phyloP scores from a whole-genome alignment of 2,113 vertebrate species.

The Microcebus ravelobensis region DNA sequence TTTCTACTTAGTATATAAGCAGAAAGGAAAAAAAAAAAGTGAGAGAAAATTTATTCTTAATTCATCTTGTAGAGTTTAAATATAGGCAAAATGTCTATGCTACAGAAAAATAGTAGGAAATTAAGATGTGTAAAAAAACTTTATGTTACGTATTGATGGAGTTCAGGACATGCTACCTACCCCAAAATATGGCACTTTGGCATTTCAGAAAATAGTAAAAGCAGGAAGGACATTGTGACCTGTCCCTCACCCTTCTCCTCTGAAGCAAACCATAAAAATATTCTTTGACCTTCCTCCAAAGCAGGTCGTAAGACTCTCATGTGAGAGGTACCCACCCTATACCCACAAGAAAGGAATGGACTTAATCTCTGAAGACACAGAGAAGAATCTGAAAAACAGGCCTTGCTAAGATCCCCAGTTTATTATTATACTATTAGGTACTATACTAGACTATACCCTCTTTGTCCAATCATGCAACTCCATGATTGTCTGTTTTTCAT shows the following conservation, averaged over 20 bases:
- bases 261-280: background rate
- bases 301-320: background rate
- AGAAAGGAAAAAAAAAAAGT: background rate
- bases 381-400: background rate
- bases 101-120: background rate
- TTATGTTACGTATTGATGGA: background rate
- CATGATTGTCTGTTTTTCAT: background rate
- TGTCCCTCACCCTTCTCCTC: background rate
- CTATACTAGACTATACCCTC: too few relatives aligned
- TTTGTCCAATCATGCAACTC: background rate
- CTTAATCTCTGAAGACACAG: background rate
- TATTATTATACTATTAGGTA: too few relatives aligned
- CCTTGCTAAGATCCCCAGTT: background rate
- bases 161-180: background rate
- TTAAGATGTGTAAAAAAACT: background rate
- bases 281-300: background rate
- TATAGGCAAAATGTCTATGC: background rate
- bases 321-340: background rate
- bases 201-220: background rate
- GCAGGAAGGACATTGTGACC: background rate
- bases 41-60: slow-evolving; percentile 17
- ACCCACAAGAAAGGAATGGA: background rate
- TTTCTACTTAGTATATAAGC: background rate
- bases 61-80: background rate
- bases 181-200: background rate